A percentile compares a stretch with the other conserved stretches of the same genome.
phyloP scores from a whole-genome alignment of 2,888 invertebrate genomes.

The Lomographa bimaculata region DNA sequence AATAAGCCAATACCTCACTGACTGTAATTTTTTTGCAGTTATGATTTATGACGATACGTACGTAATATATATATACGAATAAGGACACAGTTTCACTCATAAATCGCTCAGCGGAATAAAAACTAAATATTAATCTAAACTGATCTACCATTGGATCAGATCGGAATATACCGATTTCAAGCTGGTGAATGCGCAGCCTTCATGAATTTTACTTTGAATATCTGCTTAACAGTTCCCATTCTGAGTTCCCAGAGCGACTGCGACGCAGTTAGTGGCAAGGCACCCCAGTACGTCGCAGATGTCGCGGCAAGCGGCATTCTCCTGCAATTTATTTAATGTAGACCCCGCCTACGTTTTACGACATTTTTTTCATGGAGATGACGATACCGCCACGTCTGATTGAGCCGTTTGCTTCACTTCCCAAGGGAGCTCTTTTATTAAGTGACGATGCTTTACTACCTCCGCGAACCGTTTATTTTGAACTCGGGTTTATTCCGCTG shows the following conservation, averaged over 20 bases:
- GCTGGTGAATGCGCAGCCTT: too few relatives aligned
- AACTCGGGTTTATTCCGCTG: conserved; percentile 37
- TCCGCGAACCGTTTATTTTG: conserved; percentile 48
- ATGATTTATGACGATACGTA: too few relatives aligned
- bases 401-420: conserved; percentile 72
- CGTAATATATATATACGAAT: too few relatives aligned
- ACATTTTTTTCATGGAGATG: conserved; percentile 65
- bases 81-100: too few relatives aligned
- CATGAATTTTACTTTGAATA: too few relatives aligned
- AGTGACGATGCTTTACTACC: conserved; percentile 68
- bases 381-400: conserved; percentile 74
- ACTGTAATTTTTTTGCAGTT: too few relatives aligned
- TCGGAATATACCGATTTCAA: too few relatives aligned
- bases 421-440: conserved; percentile 72
- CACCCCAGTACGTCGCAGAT: conserved; percentile 53
- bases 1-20: too few relatives aligned
- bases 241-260: conserved; percentile 24
- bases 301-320: conserved; percentile 62
- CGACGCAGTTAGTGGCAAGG: conserved; percentile 41
- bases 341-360: conserved; percentile 68
- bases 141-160: too few relatives aligned
- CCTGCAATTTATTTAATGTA: conserved; percentile 77
- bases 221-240: too few relatives aligned
- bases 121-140: too few relatives aligned
- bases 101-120: too few relatives aligned